phyloP scores from a whole-genome alignment of 2,888 invertebrate species.

The Pseudanteris insignis region DNA sequence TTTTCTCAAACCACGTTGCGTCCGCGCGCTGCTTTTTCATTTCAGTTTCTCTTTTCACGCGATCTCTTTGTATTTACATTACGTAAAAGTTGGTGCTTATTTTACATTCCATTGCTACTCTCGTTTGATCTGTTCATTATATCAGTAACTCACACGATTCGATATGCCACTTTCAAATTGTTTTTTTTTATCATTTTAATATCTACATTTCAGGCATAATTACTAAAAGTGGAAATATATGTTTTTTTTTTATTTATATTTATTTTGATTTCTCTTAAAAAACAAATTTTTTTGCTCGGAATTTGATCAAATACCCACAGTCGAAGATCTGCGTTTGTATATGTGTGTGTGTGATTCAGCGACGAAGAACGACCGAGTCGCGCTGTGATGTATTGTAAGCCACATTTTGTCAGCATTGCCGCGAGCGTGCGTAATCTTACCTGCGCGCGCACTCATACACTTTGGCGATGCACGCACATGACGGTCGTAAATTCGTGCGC shows the following conservation, averaged over 20 bases:
- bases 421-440: conserved; percentile 2
- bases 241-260: no score
- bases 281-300: no score
- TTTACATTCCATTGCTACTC: no score
- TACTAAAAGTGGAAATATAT: no score
- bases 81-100: conserved; percentile 8
- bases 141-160: no score
- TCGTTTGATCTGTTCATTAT: no score
- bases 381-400: conserved; percentile 51
- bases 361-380: conserved; percentile 47
- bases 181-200: no score
- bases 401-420: not conserved
- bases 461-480: not conserved
- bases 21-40: conserved; percentile 1
- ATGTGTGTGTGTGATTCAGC: conserved; percentile 50
- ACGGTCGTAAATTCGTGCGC: conserved; percentile 42
- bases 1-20: no score
- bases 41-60: conserved; percentile 3
- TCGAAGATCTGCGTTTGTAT: conserved; percentile 45
- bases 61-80: conserved; percentile 6
- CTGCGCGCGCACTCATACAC: not conserved
- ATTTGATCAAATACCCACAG: conserved; percentile 47
- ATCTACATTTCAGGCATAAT: no score
- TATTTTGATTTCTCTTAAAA: no score
- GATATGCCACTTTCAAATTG: no score